These are phyloP conservation scores for Drosophila tristis DNA, from an alignment of 1,140 invertebrate genomes.

Conservation along the genomic window DNA sequence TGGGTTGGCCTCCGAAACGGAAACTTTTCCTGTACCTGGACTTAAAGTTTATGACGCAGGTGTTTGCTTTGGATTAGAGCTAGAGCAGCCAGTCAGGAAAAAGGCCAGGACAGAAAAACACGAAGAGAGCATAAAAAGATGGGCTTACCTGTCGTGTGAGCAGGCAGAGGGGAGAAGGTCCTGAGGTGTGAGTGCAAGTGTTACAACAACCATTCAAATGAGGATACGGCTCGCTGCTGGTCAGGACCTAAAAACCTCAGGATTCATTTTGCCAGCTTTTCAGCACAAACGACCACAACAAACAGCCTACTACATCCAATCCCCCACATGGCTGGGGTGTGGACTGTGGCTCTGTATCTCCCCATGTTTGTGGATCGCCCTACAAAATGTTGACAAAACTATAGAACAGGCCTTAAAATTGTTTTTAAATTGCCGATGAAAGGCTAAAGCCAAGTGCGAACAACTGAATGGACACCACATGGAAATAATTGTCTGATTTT, in stretches of 20 bases:
- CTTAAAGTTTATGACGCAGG: constrained; percentile 78
- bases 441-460: constrained; percentile 42
- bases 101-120: constrained; percentile 3
- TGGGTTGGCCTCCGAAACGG: constrained; percentile 39
- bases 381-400: constrained; percentile 45
- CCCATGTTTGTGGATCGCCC: background rate
- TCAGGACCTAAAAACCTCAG: constrained; percentile 38
- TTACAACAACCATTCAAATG: constrained; percentile 36
- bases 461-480: constrained; percentile 7
- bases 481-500: constrained; percentile 16
- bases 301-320: constrained; percentile 42
- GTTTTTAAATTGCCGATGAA: constrained; percentile 63
- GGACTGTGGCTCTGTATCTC: constrained; percentile 3
- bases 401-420: constrained; percentile 53
- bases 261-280: constrained; percentile 61
- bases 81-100: constrained; percentile 36
- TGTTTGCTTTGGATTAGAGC: constrained; percentile 66
- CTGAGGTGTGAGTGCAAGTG: constrained; percentile 33
- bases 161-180: background rate
- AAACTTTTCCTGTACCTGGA: constrained; percentile 59
- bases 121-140: constrained; percentile 7
- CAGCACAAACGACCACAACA: constrained; percentile 67
- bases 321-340: constrained; percentile 16
- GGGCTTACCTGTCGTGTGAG: constrained; percentile 36
- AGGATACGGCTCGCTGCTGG: background rate